phyloP scores from a whole-genome alignment of 1,140 invertebrate species.

The Heliconius eleuchia region DNA sequence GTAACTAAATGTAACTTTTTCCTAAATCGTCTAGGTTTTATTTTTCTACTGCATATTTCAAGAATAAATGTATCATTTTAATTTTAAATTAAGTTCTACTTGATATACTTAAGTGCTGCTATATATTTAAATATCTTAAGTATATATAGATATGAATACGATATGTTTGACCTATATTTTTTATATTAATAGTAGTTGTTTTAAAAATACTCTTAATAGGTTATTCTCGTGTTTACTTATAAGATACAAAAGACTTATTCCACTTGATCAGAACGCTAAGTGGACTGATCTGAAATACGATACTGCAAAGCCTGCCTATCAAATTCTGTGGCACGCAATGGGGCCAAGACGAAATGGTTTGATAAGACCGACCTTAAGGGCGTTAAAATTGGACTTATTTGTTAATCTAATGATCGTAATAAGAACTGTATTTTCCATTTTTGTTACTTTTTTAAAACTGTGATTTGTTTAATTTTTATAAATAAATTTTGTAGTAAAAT shows the following conservation, averaged over 20 bases:
- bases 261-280: constrained; percentile 26
- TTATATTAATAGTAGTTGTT: not conserved
- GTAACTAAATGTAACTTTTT: not conserved
- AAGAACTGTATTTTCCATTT: not conserved
- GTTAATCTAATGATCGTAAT: not conserved
- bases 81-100: not conserved
- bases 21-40: not conserved
- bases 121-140: not conserved
- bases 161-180: not conserved
- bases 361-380: constrained; percentile 22
- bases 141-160: not conserved
- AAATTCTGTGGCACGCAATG: constrained; percentile 36
- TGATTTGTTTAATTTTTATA: not conserved
- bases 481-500: no score
- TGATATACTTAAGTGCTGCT: not conserved
- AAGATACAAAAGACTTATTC: constrained; percentile 30
- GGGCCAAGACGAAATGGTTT: constrained; percentile 26
- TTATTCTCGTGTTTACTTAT: constrained; percentile 21
- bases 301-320: constrained; percentile 35
- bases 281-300: constrained; percentile 40
- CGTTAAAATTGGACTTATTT: constrained; percentile 6
- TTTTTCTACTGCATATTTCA: not conserved
- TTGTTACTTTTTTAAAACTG: not conserved
- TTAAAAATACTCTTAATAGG: not conserved
- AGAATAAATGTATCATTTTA: not conserved